Percentiles rank a stretch among this genome's conserved stretches.
Conservation (phyloP, 2,797 vertebrate species). For the Labeo calbasu region DNA sequence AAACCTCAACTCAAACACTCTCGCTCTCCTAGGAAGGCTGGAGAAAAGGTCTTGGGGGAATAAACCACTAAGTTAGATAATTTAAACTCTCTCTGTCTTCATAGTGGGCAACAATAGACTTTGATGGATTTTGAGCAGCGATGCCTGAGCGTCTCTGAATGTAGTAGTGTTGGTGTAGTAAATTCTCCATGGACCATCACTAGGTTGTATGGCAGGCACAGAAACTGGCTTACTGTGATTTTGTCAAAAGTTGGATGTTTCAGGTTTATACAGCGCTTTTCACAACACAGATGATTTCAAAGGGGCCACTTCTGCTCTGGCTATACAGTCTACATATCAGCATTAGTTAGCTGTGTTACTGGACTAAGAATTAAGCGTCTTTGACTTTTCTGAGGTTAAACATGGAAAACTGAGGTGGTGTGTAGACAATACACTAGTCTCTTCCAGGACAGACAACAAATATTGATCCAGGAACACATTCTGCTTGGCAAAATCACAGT, state of each 20-base stretch:
- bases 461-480: not conserved
- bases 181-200: constrained; percentile 29
- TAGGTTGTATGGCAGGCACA: not conserved
- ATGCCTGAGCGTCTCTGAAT: constrained; percentile 61
- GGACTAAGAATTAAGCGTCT: not conserved
- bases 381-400: not conserved
- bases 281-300: not conserved
- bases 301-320: not conserved
- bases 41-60: constrained; percentile 51
- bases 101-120: not conserved
- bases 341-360: not conserved
- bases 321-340: not conserved
- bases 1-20: not conserved
- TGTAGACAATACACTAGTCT: not conserved
- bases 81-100: constrained; percentile 54
- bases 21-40: constrained; percentile 30
- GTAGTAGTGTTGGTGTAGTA: constrained; percentile 37
- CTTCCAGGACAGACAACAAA: not conserved
- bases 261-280: not conserved
- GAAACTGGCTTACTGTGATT: not conserved
- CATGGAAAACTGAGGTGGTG: not conserved
- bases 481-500: not conserved
- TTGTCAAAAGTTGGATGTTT: not conserved
- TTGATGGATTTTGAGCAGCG: constrained; percentile 53
- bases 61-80: constrained; percentile 60